Conservation (phyloP, 2,888 invertebrate genomes). For the Calliscelio sp. region DNA sequence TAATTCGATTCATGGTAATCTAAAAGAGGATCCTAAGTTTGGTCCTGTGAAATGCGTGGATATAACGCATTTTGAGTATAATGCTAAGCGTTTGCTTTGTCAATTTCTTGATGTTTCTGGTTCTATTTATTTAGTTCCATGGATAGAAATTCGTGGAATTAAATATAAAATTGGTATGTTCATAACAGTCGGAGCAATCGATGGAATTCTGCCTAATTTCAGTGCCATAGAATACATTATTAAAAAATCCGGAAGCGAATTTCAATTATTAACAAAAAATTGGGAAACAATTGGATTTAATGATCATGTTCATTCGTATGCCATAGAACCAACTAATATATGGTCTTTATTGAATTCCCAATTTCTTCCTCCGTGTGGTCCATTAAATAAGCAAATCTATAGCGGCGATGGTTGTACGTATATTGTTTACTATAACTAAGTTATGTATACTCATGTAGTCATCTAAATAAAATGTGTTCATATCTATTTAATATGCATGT, state of each 20-base stretch:
- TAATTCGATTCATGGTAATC: not conserved
- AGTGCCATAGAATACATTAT: not conserved
- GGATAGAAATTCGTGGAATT: too few species aligned
- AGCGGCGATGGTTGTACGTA: not conserved
- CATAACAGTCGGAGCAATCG: too few species aligned
- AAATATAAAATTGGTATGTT: too few species aligned
- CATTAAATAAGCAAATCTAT: not conserved
- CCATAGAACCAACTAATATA: not conserved
- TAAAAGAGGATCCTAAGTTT: not conserved
- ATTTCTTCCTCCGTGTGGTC: not conserved
- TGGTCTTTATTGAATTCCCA: not conserved
- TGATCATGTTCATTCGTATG: not conserved
- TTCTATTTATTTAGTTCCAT: too few species aligned
- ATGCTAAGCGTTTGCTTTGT: too few species aligned
- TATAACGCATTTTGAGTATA: too few species aligned
- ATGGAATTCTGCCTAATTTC: not conserved
- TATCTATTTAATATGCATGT: too few species aligned
- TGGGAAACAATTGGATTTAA: constrained; percentile 12
- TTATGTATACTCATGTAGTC: too few species aligned
- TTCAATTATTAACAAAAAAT: not conserved
- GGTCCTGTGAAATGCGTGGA: not conserved
- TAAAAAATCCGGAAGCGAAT: too few species aligned
- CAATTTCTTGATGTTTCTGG: too few species aligned
- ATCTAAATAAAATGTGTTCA: too few species aligned
- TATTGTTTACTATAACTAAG: not conserved